Evolutionary conservation across 2,113 vertebrate species (phyloP).

Genomic region (Heterochromis multidens): DNA sequence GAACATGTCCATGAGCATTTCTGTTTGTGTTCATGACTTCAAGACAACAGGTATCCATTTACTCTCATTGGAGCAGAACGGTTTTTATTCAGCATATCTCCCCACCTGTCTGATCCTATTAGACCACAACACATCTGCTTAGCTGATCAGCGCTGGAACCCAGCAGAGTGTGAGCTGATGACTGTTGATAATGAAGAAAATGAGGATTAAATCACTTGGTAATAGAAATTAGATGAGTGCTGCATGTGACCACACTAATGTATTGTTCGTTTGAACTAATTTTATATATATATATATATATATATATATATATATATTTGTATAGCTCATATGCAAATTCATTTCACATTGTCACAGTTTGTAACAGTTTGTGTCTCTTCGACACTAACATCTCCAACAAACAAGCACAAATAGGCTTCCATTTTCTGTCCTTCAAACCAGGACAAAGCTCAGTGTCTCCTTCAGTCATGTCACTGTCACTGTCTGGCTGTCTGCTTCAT

Average conservation of each 20-base stretch:
- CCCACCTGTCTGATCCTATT: constrained; percentile 38
- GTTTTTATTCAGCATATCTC: background rate
- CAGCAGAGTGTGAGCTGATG: background rate
- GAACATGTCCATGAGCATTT: background rate
- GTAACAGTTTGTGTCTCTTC: background rate
- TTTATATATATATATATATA: too few relatives aligned
- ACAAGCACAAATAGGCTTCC: background rate
- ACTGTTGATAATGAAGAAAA: background rate
- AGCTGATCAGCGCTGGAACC: background rate
- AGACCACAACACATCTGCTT: background rate
- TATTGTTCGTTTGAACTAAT: background rate
- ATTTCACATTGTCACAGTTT: background rate
- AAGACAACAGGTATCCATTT: background rate
- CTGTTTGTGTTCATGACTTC: background rate
- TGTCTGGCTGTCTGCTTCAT: background rate
- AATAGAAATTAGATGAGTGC: background rate
- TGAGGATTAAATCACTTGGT: background rate
- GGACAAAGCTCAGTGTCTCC: background rate
- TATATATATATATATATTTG: too few relatives aligned
- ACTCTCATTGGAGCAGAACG: background rate
- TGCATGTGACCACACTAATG: background rate
- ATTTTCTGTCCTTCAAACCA: background rate
- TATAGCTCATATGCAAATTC: background rate
- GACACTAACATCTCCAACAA: background rate
- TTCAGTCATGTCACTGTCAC: background rate